These are phyloP conservation scores for Paracanthobrama guichenoti DNA, from an alignment of 2,113 vertebrate species.

Conservation along the genomic window DNA sequence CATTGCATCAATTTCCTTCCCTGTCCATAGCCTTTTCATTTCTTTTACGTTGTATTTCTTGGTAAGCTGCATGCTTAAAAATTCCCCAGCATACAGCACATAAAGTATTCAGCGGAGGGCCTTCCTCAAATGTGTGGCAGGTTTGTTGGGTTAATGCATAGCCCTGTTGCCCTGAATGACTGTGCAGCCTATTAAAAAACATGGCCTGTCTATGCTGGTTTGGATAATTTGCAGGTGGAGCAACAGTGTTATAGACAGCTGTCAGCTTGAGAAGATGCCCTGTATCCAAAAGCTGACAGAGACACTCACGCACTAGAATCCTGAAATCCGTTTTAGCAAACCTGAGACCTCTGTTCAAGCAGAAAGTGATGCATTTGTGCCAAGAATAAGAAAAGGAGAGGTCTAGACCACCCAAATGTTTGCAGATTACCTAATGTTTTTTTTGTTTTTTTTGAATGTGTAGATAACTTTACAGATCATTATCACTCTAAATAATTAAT, in stretches of 20 bases:
- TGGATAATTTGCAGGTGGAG: constrained; percentile 28
- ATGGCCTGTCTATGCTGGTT: constrained; percentile 42
- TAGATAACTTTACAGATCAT: not conserved
- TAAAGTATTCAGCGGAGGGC: constrained; percentile 29
- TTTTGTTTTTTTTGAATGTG: not conserved
- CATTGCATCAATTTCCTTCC: not conserved
- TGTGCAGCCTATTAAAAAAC: constrained; percentile 45
- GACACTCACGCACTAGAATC: constrained; percentile 26
- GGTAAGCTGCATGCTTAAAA: not conserved
- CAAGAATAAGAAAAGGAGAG: not conserved
- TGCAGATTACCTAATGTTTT: not conserved
- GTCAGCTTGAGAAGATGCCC: constrained; percentile 29
- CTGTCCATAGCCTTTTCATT: not conserved
- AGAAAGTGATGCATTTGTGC: not conserved
- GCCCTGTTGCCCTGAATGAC: constrained; percentile 32
- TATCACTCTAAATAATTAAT: not conserved
- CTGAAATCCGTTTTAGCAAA: constrained; percentile 40
- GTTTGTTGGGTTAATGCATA: constrained; percentile 45
- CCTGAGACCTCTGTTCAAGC: not conserved
- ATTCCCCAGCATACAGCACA: constrained; percentile 9
- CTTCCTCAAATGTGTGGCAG: constrained; percentile 28
- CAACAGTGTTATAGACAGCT: constrained; percentile 49
- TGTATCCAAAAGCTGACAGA: constrained; percentile 42
- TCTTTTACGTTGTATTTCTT: not conserved
- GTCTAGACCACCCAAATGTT: not conserved